phyloP scores from a whole-genome alignment of 1,140 invertebrate species.

The Leptestheria dahalacensis region DNA sequence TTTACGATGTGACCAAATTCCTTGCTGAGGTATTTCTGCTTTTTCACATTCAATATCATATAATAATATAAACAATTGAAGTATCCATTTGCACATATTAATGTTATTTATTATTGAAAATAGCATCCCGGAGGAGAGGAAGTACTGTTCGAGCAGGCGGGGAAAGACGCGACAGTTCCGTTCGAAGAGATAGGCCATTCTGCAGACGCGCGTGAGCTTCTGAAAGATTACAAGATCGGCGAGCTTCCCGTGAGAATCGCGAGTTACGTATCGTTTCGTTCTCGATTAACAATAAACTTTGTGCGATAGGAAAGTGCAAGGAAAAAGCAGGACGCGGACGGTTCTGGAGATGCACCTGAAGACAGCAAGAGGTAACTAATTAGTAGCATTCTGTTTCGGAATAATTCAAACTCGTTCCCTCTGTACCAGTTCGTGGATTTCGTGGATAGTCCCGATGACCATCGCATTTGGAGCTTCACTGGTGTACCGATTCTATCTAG shows the following conservation, averaged over 20 bases:
- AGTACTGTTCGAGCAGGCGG: slow-evolving; percentile 79
- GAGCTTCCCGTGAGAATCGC: slow-evolving; percentile 46
- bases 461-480: no score
- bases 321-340: slow-evolving; percentile 19
- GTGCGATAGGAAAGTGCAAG: slow-evolving; percentile 19
- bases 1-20: slow-evolving; percentile 47
- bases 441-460: no score
- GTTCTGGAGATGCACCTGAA: slow-evolving; percentile 17
- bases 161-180: slow-evolving; percentile 70
- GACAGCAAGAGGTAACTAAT: no score
- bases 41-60: background rate
- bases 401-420: no score
- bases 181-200: slow-evolving; percentile 99
- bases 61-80: slow-evolving; percentile 6
- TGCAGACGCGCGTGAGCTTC: slow-evolving; percentile 79
- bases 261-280: slow-evolving; percentile 33
- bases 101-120: slow-evolving; percentile 17
- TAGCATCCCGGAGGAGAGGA: slow-evolving; percentile 95
- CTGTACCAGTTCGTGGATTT: no score
- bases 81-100: no score
- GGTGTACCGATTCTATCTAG: no score
- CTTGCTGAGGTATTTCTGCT: slow-evolving; percentile 36
- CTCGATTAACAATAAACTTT: slow-evolving; percentile 4
- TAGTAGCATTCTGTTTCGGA: no score
- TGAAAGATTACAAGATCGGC: slow-evolving; percentile 82